Base-by-base conservation (phyloP, 2,888 invertebrate genomes). In the Hipparchia sbordonii region DNA sequence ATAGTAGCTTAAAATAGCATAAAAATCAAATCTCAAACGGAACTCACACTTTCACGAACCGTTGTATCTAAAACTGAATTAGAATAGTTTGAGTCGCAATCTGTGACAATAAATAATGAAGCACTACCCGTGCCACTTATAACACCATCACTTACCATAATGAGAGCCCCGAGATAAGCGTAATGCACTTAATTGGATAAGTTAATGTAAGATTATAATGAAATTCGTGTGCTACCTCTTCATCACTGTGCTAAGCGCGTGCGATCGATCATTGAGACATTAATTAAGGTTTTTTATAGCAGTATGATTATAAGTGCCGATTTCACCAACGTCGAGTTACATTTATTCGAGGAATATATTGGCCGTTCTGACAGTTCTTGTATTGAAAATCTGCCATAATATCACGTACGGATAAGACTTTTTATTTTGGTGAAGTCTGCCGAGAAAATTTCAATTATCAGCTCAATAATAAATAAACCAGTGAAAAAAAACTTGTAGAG, bases 141-240 rank as follows among this genome's bases (percentile, higher is more conserved):
- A 82, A 81, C 80, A 81, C 86, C 86, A 87, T 87, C 85, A 84
- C 83, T 84, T 84, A 86, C 86, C 82, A 85, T 89, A 91, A 90
- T 90, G 88, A 89, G 86, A 82, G 81, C 79, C 81, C 81, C 83
- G 80, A 85, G 90, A 90, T 91, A 90, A 86, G 80, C 81, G 82
- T 88, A 88, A 90, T 88, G 87, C 84, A 85, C 85, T 88, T 91
- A 91, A 91, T 91, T 91, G 89, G 85, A 82, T 82, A 82, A 81
- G 79, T 82, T 81, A 81, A 82, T 82, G 81, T 79, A 80, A 76
- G 78, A 77, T 57, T 82, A 80, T 79, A 81, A 81, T 80, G 78
- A 80, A 65, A 77, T 77, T 75, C 72, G 77, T 76, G 77, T 67
- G 74, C 67, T 74, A 72, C 61, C 70, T 72, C 74, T 73, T 72